Conservation (phyloP, 2,797 vertebrate genomes). For the Esox masquinongy region DNA sequence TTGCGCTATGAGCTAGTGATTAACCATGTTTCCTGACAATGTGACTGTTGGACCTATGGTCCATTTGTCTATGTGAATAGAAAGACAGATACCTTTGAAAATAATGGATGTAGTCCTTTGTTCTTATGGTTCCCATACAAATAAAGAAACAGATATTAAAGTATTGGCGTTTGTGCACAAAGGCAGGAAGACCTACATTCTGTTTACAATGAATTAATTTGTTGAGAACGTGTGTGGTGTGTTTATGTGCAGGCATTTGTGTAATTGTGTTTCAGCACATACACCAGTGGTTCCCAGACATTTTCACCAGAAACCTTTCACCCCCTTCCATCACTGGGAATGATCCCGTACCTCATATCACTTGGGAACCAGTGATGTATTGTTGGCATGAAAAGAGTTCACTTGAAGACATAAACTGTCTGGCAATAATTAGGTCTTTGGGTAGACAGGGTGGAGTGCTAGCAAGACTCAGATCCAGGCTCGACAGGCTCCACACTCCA, state of each 20-base stretch:
- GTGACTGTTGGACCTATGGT: conserved; percentile 47
- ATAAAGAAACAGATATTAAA: neutral
- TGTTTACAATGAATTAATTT: neutral
- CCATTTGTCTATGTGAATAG: conserved; percentile 38
- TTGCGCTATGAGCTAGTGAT: conserved; percentile 39
- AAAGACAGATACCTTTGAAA: neutral
- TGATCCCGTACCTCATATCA: too few species aligned
- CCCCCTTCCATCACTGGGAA: too few species aligned
- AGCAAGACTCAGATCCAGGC: conserved; percentile 34
- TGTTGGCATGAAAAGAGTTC: neutral
- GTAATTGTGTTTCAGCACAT: neutral
- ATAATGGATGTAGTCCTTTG: neutral
- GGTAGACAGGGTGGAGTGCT: conserved; percentile 54
- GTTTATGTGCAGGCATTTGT: neutral
- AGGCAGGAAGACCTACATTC: neutral
- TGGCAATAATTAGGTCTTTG: conserved; percentile 65
- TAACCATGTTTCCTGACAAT: conserved; percentile 64
- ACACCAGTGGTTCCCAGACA: too few species aligned
- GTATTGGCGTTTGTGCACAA: neutral
- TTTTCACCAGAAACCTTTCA: too few species aligned
- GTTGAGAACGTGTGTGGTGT: neutral
- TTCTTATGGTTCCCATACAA: neutral
- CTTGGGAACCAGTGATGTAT: too few species aligned
- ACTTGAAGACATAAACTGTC: conserved; percentile 42
- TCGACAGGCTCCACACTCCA: conserved; percentile 34